Evolutionary conservation across 2,113 vertebrate species (phyloP).

Genomic region (Rhadina sibilatrix): DNA sequence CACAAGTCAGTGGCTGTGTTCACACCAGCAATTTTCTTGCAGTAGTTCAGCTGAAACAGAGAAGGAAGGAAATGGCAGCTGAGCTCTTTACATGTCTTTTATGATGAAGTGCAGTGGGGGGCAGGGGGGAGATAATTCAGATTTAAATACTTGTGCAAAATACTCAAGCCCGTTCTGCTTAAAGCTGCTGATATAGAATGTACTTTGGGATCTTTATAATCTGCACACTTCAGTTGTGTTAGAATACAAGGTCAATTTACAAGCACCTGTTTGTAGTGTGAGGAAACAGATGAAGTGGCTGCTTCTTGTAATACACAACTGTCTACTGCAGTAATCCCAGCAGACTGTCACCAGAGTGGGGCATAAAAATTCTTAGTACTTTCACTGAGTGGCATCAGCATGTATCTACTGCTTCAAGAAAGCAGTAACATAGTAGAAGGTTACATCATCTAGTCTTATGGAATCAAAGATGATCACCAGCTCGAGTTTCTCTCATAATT

Average conservation of each 20-base stretch:
- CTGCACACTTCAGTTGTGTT: background rate
- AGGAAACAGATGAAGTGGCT: background rate
- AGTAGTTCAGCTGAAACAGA: background rate
- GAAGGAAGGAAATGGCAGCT: background rate
- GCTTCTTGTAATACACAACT: background rate
- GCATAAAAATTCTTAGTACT: background rate
- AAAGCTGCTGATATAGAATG: background rate
- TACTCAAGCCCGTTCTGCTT: background rate
- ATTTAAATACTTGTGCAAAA: background rate
- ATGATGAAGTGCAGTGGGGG: background rate
- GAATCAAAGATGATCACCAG: background rate
- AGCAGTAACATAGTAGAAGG: background rate
- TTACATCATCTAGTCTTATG: background rate
- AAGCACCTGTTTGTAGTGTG: background rate
- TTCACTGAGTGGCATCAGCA: background rate
- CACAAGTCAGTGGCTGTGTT: background rate
- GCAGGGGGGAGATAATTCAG: background rate
- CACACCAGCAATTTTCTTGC: background rate
- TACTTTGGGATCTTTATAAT: background rate
- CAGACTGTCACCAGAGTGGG: background rate
- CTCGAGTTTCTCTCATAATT: background rate
- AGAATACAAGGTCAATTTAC: background rate
- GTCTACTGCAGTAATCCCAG: background rate
- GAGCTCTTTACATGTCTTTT: background rate
- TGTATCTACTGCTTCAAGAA: background rate